Percentiles rank a stretch among this genome's conserved stretches.
phyloP scores from a whole-genome alignment of 1,140 invertebrate genomes.

The Drosophila seguyi region DNA sequence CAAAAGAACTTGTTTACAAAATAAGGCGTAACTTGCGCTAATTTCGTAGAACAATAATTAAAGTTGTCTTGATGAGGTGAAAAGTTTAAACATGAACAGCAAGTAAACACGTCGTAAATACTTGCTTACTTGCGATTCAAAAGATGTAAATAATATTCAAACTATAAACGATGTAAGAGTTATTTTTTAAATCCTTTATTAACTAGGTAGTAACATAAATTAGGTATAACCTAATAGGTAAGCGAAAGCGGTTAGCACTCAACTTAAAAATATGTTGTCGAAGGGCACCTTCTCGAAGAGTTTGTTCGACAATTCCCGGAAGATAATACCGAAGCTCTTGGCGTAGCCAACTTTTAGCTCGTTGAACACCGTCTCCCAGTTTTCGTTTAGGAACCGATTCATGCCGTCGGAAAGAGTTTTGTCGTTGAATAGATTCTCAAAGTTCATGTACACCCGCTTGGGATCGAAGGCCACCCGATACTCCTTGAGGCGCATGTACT shows the following conservation, averaged over 20 bases:
- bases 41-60: conserved; percentile 4
- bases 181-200: conserved; percentile 54
- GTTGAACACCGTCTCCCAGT: conserved; percentile 88
- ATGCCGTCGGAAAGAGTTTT: conserved; percentile 86
- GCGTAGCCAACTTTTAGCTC: conserved; percentile 88
- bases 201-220: conserved; percentile 60
- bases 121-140: neutral
- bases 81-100: neutral
- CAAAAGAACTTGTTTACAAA: neutral
- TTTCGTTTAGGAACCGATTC: conserved; percentile 89
- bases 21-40: neutral
- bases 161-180: neutral
- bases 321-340: conserved; percentile 87
- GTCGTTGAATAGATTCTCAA: conserved; percentile 89
- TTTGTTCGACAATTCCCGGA: conserved; percentile 87
- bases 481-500: conserved; percentile 87
- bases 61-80: neutral
- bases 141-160: neutral
- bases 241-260: conserved; percentile 13
- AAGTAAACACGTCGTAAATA: conserved; percentile 2
- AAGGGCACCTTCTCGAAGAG: conserved; percentile 88
- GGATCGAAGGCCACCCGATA: conserved; percentile 87
- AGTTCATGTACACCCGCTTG: conserved; percentile 86
- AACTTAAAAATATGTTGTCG: conserved; percentile 87
- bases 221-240: conserved; percentile 41